Evolutionary conservation across 2,113 vertebrate genomes (phyloP).

Genomic region (Atherinomorus stipes): DNA sequence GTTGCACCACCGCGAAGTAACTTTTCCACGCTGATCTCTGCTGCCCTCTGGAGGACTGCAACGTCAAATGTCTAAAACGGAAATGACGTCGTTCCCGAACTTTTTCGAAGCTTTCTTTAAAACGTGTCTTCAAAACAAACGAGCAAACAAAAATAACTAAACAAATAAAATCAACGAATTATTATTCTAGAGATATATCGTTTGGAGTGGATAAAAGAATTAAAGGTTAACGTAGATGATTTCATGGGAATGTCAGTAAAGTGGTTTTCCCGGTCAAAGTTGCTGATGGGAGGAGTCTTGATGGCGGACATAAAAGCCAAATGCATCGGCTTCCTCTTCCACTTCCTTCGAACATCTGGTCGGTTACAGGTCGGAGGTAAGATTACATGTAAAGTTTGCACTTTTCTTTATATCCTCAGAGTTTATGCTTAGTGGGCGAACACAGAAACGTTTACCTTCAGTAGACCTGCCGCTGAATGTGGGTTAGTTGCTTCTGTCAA

Average conservation of each 20-base stretch:
- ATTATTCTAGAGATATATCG: too few relatives aligned
- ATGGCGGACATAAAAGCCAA: slow-evolving; percentile 20
- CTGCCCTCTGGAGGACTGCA: neutral
- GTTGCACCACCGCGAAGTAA: too few relatives aligned
- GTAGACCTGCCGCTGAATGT: neutral
- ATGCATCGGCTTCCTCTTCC: neutral
- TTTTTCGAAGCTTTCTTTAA: too few relatives aligned
- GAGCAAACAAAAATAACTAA: too few relatives aligned
- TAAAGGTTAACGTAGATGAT: too few relatives aligned
- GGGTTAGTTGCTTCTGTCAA: neutral
- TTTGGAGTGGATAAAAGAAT: too few relatives aligned
- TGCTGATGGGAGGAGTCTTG: slow-evolving; percentile 34
- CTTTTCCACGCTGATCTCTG: neutral
- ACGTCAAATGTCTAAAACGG: neutral
- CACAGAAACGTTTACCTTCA: neutral
- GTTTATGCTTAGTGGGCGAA: neutral
- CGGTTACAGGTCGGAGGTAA: too few relatives aligned
- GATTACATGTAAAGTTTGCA: neutral
- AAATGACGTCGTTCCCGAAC: neutral
- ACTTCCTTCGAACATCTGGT: neutral
- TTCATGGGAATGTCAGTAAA: too few relatives aligned
- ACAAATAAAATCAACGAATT: too few relatives aligned
- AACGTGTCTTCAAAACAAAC: too few relatives aligned
- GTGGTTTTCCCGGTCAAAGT: neutral
- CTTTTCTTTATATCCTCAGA: neutral